Conservation (phyloP, 2,888 invertebrate genomes). For the Chironomus riparius region DNA sequence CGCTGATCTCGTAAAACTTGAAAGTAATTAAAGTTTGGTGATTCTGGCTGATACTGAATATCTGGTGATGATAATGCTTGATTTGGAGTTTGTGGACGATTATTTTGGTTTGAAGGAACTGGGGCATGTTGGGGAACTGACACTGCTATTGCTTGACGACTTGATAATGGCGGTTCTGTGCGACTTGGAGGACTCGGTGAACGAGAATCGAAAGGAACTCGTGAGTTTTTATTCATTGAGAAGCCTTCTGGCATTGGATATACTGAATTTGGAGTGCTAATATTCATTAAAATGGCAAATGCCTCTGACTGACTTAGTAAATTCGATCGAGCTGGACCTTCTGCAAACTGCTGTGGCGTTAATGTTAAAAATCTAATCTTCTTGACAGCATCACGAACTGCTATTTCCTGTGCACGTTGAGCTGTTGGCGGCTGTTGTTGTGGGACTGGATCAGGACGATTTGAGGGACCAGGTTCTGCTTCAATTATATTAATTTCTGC, state of each 20-base stretch:
- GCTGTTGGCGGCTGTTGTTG: slow-evolving; percentile 6
- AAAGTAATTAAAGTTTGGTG: background rate
- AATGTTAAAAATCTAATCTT: slow-evolving; percentile 73
- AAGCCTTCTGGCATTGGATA: slow-evolving; percentile 67
- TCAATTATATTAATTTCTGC: background rate
- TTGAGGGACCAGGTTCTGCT: slow-evolving; percentile 29
- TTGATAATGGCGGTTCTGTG: background rate
- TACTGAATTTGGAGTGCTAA: slow-evolving; percentile 55
- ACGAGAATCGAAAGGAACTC: slow-evolving; percentile 11
- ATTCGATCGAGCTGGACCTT: slow-evolving; percentile 67
- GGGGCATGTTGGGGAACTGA: background rate
- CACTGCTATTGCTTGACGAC: background rate
- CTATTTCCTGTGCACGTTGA: slow-evolving; percentile 11
- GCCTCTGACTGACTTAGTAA: slow-evolving; percentile 67
- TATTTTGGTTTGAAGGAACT: background rate
- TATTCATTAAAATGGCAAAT: slow-evolving; percentile 73
- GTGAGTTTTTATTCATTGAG: slow-evolving; percentile 38
- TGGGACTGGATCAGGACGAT: slow-evolving; percentile 30
- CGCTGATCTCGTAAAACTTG: slow-evolving; percentile 17
- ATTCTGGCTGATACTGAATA: background rate
- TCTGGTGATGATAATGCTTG: background rate
- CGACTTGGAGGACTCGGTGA: slow-evolving; percentile 7
- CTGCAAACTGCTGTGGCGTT: slow-evolving; percentile 72
- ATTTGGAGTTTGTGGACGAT: background rate
- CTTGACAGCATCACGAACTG: slow-evolving; percentile 57